Percentiles rank a stretch among this genome's conserved stretches.
These are phyloP conservation scores for Asarcornis scutulata DNA, from an alignment of 2,113 vertebrate genomes.

Conservation along the genomic window DNA sequence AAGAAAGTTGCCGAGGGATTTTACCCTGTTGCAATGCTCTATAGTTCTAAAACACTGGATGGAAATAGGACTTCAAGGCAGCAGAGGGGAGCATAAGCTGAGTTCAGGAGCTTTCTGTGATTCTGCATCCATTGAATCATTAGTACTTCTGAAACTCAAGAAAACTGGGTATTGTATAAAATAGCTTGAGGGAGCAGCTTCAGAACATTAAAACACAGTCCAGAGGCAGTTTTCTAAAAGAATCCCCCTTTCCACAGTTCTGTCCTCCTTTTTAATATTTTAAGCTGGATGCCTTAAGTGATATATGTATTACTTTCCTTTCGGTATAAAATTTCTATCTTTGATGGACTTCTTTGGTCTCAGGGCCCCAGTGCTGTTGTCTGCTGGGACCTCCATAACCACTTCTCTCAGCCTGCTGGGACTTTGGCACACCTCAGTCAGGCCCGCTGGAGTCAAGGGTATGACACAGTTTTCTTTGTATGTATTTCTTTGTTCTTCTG, in stretches of 20 bases:
- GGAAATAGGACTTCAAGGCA: slow-evolving; percentile 45
- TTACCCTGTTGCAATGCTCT: not conserved
- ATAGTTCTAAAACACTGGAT: slow-evolving; percentile 11
- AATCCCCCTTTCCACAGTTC: not conserved
- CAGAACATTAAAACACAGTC: slow-evolving; percentile 57
- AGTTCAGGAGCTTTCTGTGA: slow-evolving; percentile 42
- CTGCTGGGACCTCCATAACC: not conserved
- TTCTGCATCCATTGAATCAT: slow-evolving; percentile 38
- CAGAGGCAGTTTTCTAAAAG: slow-evolving; percentile 43
- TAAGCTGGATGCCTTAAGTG: slow-evolving; percentile 49
- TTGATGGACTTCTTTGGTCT: not conserved
- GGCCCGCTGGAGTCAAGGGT: not conserved
- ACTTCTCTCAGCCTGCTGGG: not conserved
- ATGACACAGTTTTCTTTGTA: not conserved
- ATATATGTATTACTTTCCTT: not conserved
- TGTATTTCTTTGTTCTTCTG: not conserved
- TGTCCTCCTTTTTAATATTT: slow-evolving; percentile 58
- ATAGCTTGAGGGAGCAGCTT: slow-evolving; percentile 54
- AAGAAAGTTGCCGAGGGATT: not conserved
- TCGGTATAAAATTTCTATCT: not conserved
- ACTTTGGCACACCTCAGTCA: not conserved
- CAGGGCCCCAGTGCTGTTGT: not conserved
- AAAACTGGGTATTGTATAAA: slow-evolving; percentile 57
- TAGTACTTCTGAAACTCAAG: slow-evolving; percentile 49
- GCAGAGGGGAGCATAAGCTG: not conserved